These are phyloP conservation scores for Cryptus armator DNA, from an alignment of 2,888 invertebrate species.

Conservation along the genomic window DNA sequence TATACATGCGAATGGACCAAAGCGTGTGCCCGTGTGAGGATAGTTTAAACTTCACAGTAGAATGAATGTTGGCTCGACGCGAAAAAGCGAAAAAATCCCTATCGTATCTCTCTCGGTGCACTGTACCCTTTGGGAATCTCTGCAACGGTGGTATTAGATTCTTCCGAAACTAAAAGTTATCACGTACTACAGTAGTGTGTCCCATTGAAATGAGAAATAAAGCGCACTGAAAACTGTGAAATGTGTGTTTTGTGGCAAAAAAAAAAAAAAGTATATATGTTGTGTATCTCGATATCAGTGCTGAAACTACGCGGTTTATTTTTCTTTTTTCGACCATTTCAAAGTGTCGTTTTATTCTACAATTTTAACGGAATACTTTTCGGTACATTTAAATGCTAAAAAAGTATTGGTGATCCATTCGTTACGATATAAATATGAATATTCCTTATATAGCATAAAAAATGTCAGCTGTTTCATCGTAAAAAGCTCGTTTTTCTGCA, in stretches of 20 bases:
- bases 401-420: too few species aligned
- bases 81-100: constrained; percentile 34
- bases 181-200: not conserved
- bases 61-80: not conserved
- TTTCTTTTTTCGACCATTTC: not conserved
- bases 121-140: constrained; percentile 19
- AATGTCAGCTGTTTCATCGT: too few species aligned
- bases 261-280: not conserved
- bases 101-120: not conserved
- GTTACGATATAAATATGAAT: too few species aligned
- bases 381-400: too few species aligned
- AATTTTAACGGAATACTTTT: too few species aligned
- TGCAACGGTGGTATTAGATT: constrained; percentile 1
- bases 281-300: not conserved
- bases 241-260: not conserved
- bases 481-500: not conserved
- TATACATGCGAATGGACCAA: not conserved
- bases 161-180: constrained; percentile 27
- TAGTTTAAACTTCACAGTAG: constrained; percentile 2
- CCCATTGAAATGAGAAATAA: not conserved
- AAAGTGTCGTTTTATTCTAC: too few species aligned
- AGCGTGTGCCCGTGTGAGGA: not conserved
- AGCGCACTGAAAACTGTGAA: constrained; percentile 16
- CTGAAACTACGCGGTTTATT: not conserved
- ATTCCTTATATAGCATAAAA: too few species aligned